Evolutionary conservation across 2,888 invertebrate species (phyloP), one percentile per base, ranked within the genome.

Genomic region (Mermis nigrescens): DNA sequence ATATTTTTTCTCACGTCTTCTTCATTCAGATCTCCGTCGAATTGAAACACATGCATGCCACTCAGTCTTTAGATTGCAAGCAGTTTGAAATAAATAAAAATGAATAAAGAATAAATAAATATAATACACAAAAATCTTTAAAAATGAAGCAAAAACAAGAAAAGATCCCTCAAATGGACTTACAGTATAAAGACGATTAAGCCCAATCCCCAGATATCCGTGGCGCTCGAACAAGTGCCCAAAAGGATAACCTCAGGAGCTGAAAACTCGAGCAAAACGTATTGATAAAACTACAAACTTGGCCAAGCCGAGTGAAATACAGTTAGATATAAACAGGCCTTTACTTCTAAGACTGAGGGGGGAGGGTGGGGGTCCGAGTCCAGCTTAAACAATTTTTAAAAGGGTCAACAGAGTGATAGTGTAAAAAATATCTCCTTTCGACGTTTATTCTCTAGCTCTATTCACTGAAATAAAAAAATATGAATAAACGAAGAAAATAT

Each of bases 151-250:
- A 38, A 19, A 38, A 48, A 24, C 24, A 22, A 24, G 7, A 53
- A 12, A 7, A 12, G 4, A 4, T 3, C 56, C 28, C 19, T 2
- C 4, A 60, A n/a, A 24, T 27, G 2, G 62, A 74, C 77, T 74
- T 65, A 78, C 77, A 98, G 79, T 51, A 92, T 79, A 76, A 95
- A 98, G 0, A 87, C 80, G 3, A 95, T 77, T 15, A 87, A 87
- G 57, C 92, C 95, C 57, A 95, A 80, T 26, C 87, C 84, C 98
- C 95, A 98, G 68, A 95, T 83, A 76, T 98, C 98, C 22, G 75
- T 72, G 1, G 87, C 85, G 73, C 88, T 85, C 74, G 83, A 85
- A 32, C 88, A 84, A 3, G 84, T 82, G 74, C 91, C 90, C 71
- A 87, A 85, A 70, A 82, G 82, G 55, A 90, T 76, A 63, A 90